phyloP scores from a whole-genome alignment of 2,797 vertebrate genomes.

The Enteromius fasciolatus region DNA sequence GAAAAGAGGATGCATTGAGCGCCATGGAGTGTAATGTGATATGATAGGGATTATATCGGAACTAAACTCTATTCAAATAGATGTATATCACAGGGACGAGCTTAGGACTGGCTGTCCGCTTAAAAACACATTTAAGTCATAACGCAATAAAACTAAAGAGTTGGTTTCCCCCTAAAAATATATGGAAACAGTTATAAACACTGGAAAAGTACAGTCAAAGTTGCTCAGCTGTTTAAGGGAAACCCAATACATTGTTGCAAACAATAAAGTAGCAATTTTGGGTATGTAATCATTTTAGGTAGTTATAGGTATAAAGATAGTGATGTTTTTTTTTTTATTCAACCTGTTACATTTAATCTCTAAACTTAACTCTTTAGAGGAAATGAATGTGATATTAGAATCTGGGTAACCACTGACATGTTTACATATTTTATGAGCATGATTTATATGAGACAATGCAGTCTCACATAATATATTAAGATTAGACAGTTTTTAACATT shows the following conservation, averaged over 20 bases:
- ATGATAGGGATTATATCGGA: background rate
- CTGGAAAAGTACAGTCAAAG: background rate
- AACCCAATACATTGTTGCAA: too few relatives aligned
- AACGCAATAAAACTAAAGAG: background rate
- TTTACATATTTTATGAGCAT: background rate
- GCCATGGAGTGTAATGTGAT: conserved; percentile 3
- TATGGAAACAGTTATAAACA: background rate
- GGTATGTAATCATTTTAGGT: background rate
- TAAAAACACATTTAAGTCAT: background rate
- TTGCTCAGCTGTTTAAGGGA: background rate
- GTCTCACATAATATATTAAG: too few relatives aligned
- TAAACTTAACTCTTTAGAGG: background rate
- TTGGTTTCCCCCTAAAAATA: too few relatives aligned
- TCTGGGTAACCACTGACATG: background rate
- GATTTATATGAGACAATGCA: background rate
- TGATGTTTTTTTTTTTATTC: background rate
- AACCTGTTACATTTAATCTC: background rate
- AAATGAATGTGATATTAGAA: too few relatives aligned
- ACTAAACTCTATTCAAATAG: conserved; percentile 1
- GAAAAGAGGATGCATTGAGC: background rate
- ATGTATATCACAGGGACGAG: background rate
- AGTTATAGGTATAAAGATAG: background rate
- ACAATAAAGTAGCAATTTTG: background rate
- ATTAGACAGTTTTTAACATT: background rate
- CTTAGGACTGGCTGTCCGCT: background rate